These are phyloP conservation scores for Lithophane ornitopus DNA, from an alignment of 2,888 invertebrate genomes.

Conservation along the genomic window DNA sequence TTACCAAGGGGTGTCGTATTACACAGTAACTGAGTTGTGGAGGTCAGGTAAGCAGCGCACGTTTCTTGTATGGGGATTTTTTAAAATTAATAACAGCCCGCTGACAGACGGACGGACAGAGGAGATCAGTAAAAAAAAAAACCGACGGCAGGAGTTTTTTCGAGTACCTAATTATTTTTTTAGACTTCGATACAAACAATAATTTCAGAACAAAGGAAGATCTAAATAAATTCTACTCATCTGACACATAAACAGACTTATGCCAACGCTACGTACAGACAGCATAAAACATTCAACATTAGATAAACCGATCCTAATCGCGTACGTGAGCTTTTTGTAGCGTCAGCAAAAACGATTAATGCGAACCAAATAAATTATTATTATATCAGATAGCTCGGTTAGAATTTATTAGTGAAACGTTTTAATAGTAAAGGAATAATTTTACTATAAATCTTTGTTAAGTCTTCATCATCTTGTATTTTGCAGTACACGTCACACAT, in stretches of 20 bases:
- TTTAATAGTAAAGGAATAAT: slow-evolving; percentile 16
- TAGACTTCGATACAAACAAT: background rate
- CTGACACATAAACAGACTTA: slow-evolving; percentile 4
- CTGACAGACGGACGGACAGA: too few relatives aligned
- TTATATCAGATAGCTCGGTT: slow-evolving; percentile 34
- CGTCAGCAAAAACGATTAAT: slow-evolving; percentile 62
- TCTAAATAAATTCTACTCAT: background rate
- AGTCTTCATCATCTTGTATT: background rate
- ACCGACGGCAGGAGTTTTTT: background rate
- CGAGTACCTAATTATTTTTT: background rate
- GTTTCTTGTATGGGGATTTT: too few relatives aligned
- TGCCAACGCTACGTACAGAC: slow-evolving; percentile 55
- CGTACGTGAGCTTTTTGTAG: slow-evolving; percentile 61
- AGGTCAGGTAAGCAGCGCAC: background rate
- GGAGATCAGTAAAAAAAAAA: too few relatives aligned
- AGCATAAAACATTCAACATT: slow-evolving; percentile 59
- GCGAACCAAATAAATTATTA: slow-evolving; percentile 50
- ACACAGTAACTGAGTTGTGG: background rate
- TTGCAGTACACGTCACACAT: too few relatives aligned
- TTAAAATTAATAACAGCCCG: too few relatives aligned
- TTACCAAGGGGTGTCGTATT: background rate
- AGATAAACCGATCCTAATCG: slow-evolving; percentile 64
- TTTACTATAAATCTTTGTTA: background rate
- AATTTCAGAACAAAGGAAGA: background rate
- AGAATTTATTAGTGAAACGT: slow-evolving; percentile 39